A percentile compares a stretch with the other conserved stretches of the same genome.
Conservation (phyloP, 2,888 invertebrate species). For the Antheraea assamensis region DNA sequence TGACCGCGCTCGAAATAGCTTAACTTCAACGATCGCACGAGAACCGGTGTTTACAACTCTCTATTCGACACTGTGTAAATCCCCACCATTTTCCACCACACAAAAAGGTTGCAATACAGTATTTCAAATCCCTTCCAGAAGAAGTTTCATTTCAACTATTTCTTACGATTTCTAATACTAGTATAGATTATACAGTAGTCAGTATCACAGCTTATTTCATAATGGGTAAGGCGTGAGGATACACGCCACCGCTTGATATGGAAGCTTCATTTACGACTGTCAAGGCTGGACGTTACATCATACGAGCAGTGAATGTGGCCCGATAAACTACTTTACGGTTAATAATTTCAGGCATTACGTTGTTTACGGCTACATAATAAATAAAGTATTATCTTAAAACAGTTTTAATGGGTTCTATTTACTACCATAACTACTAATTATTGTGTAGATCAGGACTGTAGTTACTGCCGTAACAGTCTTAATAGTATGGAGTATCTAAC, state of each 20-base stretch:
- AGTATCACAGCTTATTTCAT: neutral
- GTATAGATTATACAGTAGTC: neutral
- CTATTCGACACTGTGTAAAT: no score
- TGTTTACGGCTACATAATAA: neutral
- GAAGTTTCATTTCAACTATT: no score
- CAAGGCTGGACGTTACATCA: neutral
- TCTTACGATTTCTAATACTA: no score
- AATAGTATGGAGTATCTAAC: no score
- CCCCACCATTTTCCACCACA: no score
- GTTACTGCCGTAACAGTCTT: no score
- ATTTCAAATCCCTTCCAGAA: no score
- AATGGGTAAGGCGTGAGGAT: neutral
- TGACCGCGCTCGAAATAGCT: no score
- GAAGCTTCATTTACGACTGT: neutral
- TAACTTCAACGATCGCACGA: no score
- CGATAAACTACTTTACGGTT: neutral
- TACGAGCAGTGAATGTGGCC: slow-evolving; percentile 1
- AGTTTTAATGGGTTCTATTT: neutral
- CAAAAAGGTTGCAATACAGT: no score
- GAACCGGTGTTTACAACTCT: no score
- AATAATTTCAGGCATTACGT: neutral
- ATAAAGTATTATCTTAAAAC: neutral
- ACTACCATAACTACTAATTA: neutral
- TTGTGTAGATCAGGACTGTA: no score
- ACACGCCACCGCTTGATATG: neutral